Evolutionary conservation across 2,888 invertebrate genomes (phyloP).

Genomic region (Trachelus tabidus): DNA sequence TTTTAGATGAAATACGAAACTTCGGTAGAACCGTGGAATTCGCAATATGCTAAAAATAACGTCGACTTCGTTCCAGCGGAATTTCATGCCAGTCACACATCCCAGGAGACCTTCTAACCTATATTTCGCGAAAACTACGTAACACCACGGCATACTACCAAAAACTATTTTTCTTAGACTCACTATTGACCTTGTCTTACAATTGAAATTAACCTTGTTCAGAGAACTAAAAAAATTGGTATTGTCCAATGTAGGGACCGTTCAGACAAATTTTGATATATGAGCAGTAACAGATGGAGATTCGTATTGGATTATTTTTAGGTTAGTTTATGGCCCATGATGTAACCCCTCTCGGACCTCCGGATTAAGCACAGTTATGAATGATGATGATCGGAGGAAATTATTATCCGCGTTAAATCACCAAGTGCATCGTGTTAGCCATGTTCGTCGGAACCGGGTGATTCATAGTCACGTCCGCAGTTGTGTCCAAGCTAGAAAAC

Average conservation of each 20-base stretch:
- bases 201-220: not conserved
- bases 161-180: not conserved
- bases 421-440: not conserved
- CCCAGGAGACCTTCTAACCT: not conserved
- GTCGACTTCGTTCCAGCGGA: constrained; percentile 4
- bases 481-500: not conserved
- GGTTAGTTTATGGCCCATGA: not conserved
- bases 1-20: constrained; percentile 31
- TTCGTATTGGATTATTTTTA: not conserved
- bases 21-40: constrained; percentile 8
- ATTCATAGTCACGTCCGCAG: not conserved
- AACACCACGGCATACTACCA: not conserved
- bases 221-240: not conserved
- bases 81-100: constrained; percentile 4
- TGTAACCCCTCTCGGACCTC: not conserved
- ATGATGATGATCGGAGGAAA: not conserved
- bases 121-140: not conserved
- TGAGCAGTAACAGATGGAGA: not conserved
- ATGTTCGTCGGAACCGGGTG: not conserved
- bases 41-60: constrained; percentile 4
- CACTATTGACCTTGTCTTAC: not conserved
- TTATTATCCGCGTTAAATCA: constrained; percentile 5
- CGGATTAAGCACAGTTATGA: not conserved
- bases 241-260: not conserved
- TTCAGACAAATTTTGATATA: not conserved